These are phyloP conservation scores for zebrafish (Danio rerio) DNA, from an alignment of 2,113 vertebrate genomes.

Conservation along the genomic window GRCz12tu NC_133176.1:24064001-24064500, in stretches of 20 bases:
- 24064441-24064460: constrained; percentile 2
- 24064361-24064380: constrained; percentile 22
- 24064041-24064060: not conserved
- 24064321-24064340: constrained; percentile 14
- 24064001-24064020: not conserved
- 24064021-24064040: not conserved
- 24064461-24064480: not conserved
- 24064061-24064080: not conserved
- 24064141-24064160: constrained; percentile 29
- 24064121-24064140: constrained; percentile 7
- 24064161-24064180: constrained; percentile 24
- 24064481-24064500: not conserved
- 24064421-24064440: constrained; percentile 24
- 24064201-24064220: constrained; percentile 25
- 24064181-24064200: constrained; percentile 11
- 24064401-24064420: constrained; percentile 37
- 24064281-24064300: constrained; percentile 48
- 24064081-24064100: not conserved
- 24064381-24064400: constrained; percentile 42
- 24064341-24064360: constrained; percentile 31
- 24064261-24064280: constrained; percentile 16
- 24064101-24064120: constrained; percentile 1
- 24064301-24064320: constrained; percentile 18
- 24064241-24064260: constrained; percentile 5
- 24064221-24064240: constrained; percentile 11